Percentiles rank a stretch among this genome's conserved stretches.
Conservation (phyloP, 2,888 invertebrate species). For the Drosophila pseudotakahashii region DNA sequence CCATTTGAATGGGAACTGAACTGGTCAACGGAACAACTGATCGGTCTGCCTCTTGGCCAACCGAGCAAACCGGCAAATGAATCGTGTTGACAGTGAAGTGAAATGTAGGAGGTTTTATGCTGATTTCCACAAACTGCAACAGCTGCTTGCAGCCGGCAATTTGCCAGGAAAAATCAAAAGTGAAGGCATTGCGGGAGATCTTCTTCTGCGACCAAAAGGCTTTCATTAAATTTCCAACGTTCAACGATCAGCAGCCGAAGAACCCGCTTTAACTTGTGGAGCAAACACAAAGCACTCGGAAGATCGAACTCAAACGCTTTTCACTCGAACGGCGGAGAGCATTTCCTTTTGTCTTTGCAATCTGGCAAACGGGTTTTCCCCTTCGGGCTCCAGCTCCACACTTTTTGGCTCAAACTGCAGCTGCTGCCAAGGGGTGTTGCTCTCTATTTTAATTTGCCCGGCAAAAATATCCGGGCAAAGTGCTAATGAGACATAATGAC, state of each 20-base stretch:
- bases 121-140: slow-evolving; percentile 61
- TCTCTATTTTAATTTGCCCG: slow-evolving; percentile 73
- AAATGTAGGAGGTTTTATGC: slow-evolving; percentile 58
- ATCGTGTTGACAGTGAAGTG: slow-evolving; percentile 72
- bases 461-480: slow-evolving; percentile 63
- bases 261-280: slow-evolving; percentile 17
- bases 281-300: slow-evolving; percentile 39
- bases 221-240: slow-evolving; percentile 40
- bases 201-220: slow-evolving; percentile 48
- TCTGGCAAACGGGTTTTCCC: slow-evolving; percentile 29
- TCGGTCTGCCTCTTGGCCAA: slow-evolving; percentile 49
- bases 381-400: background rate
- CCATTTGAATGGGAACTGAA: slow-evolving; percentile 58
- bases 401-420: slow-evolving; percentile 40
- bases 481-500: slow-evolving; percentile 78
- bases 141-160: slow-evolving; percentile 65
- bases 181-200: slow-evolving; percentile 70
- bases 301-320: slow-evolving; percentile 21
- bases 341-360: slow-evolving; percentile 41
- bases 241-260: background rate
- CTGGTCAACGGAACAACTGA: slow-evolving; percentile 49
- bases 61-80: slow-evolving; percentile 48
- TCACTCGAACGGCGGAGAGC: slow-evolving; percentile 7
- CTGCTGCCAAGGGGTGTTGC: slow-evolving; percentile 34
- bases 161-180: slow-evolving; percentile 62